Evolutionary conservation across 2,113 vertebrate species (phyloP).

Genomic region (Brachirus orientalis): DNA sequence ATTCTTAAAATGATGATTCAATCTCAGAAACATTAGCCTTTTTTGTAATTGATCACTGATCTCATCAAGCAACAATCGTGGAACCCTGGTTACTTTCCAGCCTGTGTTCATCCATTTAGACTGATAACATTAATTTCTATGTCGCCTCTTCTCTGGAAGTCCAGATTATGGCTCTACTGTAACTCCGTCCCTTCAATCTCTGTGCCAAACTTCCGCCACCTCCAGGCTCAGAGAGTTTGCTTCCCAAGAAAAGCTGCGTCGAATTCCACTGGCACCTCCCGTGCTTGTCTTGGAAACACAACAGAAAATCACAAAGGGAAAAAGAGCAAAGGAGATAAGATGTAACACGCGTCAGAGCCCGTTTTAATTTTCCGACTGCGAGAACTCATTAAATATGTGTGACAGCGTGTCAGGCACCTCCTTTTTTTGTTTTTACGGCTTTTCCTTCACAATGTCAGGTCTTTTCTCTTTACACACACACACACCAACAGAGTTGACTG

Average conservation of each 20-base stretch:
- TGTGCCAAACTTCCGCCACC: conserved; percentile 58
- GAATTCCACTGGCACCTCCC: conserved; percentile 65
- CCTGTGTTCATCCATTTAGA: neutral
- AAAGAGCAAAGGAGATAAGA: conserved; percentile 66
- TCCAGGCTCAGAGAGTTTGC: conserved; percentile 32
- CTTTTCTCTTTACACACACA: conserved; percentile 30
- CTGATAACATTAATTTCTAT: conserved; percentile 19
- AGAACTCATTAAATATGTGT: conserved; percentile 57
- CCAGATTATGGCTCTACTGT: too few species aligned
- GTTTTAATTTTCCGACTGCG: conserved; percentile 48
- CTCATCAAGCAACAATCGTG: neutral
- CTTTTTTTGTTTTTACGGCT: conserved; percentile 32
- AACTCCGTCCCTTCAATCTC: conserved; percentile 11
- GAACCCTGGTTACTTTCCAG: neutral
- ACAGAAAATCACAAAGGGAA: conserved; percentile 67
- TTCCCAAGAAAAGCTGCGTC: conserved; percentile 39
- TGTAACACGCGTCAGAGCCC: conserved; percentile 63
- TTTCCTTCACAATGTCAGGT: conserved; percentile 30
- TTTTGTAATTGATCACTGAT: neutral
- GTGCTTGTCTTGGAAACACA: conserved; percentile 81
- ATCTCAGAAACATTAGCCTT: conserved; percentile 1
- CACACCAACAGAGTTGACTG: neutral
- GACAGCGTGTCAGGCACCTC: conserved; percentile 37
- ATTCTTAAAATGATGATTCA: neutral
- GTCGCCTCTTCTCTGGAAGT: conserved; percentile 9